Evolutionary conservation across 2,888 invertebrate species (phyloP), one percentile per base, ranked within the genome.

Genomic region (Cephus spinipes): DNA sequence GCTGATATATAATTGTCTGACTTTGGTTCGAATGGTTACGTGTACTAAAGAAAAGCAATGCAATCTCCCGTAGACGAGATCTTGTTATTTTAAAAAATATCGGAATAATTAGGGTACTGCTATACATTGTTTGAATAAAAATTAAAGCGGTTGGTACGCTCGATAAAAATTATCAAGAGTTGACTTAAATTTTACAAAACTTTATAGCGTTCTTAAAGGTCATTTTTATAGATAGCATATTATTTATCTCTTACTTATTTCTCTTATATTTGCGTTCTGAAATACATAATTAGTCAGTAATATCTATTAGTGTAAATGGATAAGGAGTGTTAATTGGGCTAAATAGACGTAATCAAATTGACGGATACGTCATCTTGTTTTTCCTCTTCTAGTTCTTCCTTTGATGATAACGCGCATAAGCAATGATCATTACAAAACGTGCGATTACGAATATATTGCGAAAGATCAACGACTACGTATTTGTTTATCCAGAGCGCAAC

Each of bases 1-100:
- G 78, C 79, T 79, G 78, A 80, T 81, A 55, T 23, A 55, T 55
- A 73, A 77, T 76, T 73, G 77, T 69, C 55, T 33, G 74, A 9
- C 23, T 30, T 31, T 31, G 71, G 71, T 71, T 31, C 12, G 12
- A 71, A 31, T 30, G 71, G 31, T 32, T 31, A 32, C 71, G 12
- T 23, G 71, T 31, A 69, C 32, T 4, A 32, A 71, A 71, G 71
- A 23, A 32, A 31, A 12, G 3, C 3, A 15, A 71, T 11, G 55
- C 9, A 15, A 55, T 55, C 55, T 55, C 23, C 23, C 15, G 40
- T 40, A 0, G 15, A 69, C 69, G n/a, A 32, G 31, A 9, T 69
- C 1, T 32, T 32, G 6, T 40, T 23, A 55, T 55, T 23, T 9
- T 23, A 6, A 55, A 55, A 23, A 23, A 23, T 55, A 23, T 55